Evolutionary conservation across 2,888 invertebrate genomes (phyloP).

Genomic region (Automeris io): DNA sequence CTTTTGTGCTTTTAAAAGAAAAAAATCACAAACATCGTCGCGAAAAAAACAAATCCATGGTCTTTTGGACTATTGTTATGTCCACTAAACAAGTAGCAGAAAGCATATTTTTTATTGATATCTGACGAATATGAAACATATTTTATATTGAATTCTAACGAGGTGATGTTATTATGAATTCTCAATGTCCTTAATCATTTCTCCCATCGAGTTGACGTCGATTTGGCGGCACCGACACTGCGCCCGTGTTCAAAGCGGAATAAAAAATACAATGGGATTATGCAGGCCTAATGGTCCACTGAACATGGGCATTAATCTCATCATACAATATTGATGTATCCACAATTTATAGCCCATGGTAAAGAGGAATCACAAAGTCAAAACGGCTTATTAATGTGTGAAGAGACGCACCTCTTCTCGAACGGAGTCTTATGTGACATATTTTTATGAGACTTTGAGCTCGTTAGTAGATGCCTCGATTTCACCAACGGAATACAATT

Average conservation of each 20-base stretch:
- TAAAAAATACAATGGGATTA: slow-evolving; percentile 73
- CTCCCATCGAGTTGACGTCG: slow-evolving; percentile 42
- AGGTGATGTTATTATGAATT: slow-evolving; percentile 38
- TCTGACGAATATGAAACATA: slow-evolving; percentile 7
- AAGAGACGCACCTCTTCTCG: slow-evolving; percentile 63
- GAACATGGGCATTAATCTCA: slow-evolving; percentile 74
- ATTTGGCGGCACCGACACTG: slow-evolving; percentile 55
- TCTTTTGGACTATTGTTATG: not conserved
- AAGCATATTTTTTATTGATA: not conserved
- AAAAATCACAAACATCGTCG: no score
- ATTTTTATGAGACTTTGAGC: slow-evolving; percentile 60
- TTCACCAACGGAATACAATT: slow-evolving; percentile 67
- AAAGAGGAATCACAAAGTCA: slow-evolving; percentile 62
- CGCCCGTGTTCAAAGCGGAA: slow-evolving; percentile 43
- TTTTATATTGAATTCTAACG: slow-evolving; percentile 13
- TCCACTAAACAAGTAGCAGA: not conserved
- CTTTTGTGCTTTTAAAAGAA: no score
- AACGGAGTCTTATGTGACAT: slow-evolving; percentile 47
- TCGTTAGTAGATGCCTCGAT: slow-evolving; percentile 68
- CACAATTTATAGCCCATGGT: slow-evolving; percentile 65
- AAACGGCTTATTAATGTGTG: slow-evolving; percentile 73
- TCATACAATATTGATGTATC: slow-evolving; percentile 74
- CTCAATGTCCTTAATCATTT: slow-evolving; percentile 51
- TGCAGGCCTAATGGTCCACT: slow-evolving; percentile 66
- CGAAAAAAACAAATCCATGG: no score